Conservation (phyloP, 2,113 vertebrate genomes). For the Cnemophilus loriae region DNA sequence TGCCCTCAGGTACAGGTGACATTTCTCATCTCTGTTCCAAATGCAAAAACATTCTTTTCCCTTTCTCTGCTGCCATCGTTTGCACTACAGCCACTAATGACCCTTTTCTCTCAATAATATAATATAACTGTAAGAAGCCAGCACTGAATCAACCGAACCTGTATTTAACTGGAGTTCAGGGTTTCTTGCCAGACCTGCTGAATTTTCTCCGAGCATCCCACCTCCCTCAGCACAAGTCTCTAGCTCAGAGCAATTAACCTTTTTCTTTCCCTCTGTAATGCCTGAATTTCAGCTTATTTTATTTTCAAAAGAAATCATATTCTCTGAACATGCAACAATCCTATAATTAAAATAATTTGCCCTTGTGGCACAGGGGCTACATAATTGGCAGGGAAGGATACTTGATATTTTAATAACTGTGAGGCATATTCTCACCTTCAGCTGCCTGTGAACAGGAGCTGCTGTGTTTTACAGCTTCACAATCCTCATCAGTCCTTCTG, state of each 20-base stretch:
- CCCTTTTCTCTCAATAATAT: not conserved
- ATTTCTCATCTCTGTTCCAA: not conserved
- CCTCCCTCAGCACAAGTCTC: not conserved
- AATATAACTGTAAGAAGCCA: not conserved
- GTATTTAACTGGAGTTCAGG: not conserved
- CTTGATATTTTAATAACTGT: slow-evolving; percentile 32
- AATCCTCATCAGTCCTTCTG: slow-evolving; percentile 9
- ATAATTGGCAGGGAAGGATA: slow-evolving; percentile 1
- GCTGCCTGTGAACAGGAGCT: not conserved
- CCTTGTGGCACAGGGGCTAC: not conserved
- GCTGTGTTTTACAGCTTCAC: not conserved
- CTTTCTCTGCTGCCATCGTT: not conserved
- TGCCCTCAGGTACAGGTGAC: not conserved
- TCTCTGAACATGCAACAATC: not conserved
- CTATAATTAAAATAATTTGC: slow-evolving; percentile 50
- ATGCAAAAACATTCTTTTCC: not conserved
- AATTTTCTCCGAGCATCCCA: not conserved
- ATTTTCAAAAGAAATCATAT: slow-evolving; percentile 3
- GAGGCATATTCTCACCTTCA: not conserved
- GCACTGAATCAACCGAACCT: not conserved
- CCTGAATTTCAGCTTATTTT: not conserved
- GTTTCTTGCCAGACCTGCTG: not conserved
- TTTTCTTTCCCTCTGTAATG: not conserved
- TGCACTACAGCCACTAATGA: not conserved
- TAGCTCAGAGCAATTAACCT: slow-evolving; percentile 1